Base-by-base conservation (phyloP, 2,888 invertebrate species). In the Habrosyne pyritoides region DNA sequence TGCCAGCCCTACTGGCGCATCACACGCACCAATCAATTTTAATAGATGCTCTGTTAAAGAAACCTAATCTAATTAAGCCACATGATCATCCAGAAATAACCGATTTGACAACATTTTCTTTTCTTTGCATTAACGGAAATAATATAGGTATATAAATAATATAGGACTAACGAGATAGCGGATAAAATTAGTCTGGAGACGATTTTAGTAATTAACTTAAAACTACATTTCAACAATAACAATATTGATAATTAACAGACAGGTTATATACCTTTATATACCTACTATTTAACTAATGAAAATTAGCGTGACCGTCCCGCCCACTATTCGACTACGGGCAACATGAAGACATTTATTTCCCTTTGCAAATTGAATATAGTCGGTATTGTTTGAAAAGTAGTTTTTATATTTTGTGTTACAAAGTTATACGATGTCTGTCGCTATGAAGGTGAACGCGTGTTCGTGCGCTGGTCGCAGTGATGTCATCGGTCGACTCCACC, bases 201-300 rank as follows among this genome's bases (percentile, higher is more conserved):
- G n/a, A n/a, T n/a, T n/a, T n/a, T n/a, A n/a, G n/a, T n/a, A n/a
- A n/a, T n/a, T n/a, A n/a, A n/a, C n/a, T n/a, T n/a, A 33, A n/a
- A 33, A 33, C n/a, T 33, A n/a, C n/a, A n/a, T n/a, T n/a, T 5
- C 5, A 33, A 33, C 8, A 33, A 33, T 33, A 30, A 46, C 55
- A 53, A 54, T n/a, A n/a, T 52, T 18, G 49, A 52, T 48, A 52
- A 53, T 48, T 28, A 64, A 69, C 57, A 65, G 62, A 53, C 61
- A 55, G 66, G 63, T 61, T 63, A 73, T n/a, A n/a, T n/a, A n/a
- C 69, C 69, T 73, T 73, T 59, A 56, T 77, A n/a, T n/a, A n/a
- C n/a, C n/a, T n/a, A 75, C 83, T 86, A 74, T 71, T 84, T 87
- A 84, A 75, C 77, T 79, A 82, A 83, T 79, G 84, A 85, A 86